Percentiles rank a stretch among this genome's conserved stretches.
These are phyloP conservation scores for Ganaspis brasiliensis DNA, from an alignment of 2,888 invertebrate genomes.

Conservation along the genomic window DNA sequence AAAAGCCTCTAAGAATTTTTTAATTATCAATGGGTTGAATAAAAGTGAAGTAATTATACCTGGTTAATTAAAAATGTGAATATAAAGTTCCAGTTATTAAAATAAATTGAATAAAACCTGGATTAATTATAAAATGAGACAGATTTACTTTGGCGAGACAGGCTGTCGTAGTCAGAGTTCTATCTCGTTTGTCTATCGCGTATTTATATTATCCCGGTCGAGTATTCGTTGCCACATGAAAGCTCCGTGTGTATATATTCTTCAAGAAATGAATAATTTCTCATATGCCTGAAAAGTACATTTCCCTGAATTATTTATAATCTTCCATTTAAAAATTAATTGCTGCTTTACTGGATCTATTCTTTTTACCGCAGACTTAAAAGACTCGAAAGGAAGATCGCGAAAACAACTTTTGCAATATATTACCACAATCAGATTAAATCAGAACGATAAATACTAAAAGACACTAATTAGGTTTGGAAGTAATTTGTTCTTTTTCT, in stretches of 20 bases:
- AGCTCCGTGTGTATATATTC: neutral
- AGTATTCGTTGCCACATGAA: neutral
- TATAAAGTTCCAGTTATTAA: no score
- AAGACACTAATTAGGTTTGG: slow-evolving; percentile 2
- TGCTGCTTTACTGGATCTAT: neutral
- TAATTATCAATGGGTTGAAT: no score
- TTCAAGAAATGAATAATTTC: slow-evolving; percentile 8
- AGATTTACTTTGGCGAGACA: no score
- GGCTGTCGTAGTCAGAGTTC: neutral
- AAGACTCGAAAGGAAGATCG: neutral
- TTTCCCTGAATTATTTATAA: slow-evolving; percentile 1
- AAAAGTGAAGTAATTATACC: no score
- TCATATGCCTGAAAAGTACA: neutral
- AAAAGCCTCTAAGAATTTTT: no score
- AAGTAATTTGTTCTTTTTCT: slow-evolving; percentile 2
- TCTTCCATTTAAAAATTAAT: slow-evolving; percentile 1
- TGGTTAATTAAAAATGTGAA: no score
- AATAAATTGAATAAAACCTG: no score
- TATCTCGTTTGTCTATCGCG: neutral
- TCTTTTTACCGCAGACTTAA: neutral
- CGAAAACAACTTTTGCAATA: neutral
- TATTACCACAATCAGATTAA: slow-evolving; percentile 18
- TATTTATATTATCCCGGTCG: neutral
- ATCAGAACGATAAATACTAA: slow-evolving; percentile 15
- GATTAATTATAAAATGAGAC: no score